phyloP scores from a whole-genome alignment of 2,888 invertebrate species.

The Xanthia icteritia region DNA sequence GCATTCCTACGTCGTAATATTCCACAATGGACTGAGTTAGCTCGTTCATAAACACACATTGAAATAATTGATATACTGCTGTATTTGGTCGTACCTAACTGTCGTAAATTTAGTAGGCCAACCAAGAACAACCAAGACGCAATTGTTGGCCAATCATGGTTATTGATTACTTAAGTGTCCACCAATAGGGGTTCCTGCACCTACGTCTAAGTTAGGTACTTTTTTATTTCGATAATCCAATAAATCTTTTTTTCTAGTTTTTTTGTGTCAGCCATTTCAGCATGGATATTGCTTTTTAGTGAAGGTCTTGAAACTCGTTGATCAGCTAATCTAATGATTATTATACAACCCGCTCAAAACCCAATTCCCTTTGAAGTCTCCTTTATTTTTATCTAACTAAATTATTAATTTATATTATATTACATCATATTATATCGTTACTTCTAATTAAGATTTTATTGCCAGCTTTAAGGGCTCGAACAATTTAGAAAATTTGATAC shows the following conservation, averaged over 20 bases:
- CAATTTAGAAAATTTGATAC: constrained; percentile 70
- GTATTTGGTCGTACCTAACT: constrained; percentile 37
- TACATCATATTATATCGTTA: constrained; percentile 60
- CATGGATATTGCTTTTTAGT: not conserved
- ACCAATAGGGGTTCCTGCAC: constrained; percentile 30
- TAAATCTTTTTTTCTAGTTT: not conserved
- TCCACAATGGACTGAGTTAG: not conserved
- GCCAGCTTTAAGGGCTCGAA: constrained; percentile 61
- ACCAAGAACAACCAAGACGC: constrained; percentile 23
- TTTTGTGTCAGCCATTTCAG: not conserved
- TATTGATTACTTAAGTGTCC: constrained; percentile 51
- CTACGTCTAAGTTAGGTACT: constrained; percentile 4
- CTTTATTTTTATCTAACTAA: constrained; percentile 41
- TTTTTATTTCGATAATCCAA: constrained; percentile 7
- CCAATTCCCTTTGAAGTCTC: not conserved
- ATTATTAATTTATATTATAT: constrained; percentile 62
- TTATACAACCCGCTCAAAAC: not conserved
- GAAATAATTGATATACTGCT: constrained; percentile 54
- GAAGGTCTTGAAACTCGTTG: not conserved
- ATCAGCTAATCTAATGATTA: constrained; percentile 6
- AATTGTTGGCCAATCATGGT: constrained; percentile 20
- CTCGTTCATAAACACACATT: constrained; percentile 41
- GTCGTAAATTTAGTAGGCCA: constrained; percentile 25
- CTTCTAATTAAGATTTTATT: constrained; percentile 70
- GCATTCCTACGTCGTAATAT: constrained; percentile 22